Conservation (phyloP, 2,888 invertebrate species). For the Heliconius charithonia region DNA sequence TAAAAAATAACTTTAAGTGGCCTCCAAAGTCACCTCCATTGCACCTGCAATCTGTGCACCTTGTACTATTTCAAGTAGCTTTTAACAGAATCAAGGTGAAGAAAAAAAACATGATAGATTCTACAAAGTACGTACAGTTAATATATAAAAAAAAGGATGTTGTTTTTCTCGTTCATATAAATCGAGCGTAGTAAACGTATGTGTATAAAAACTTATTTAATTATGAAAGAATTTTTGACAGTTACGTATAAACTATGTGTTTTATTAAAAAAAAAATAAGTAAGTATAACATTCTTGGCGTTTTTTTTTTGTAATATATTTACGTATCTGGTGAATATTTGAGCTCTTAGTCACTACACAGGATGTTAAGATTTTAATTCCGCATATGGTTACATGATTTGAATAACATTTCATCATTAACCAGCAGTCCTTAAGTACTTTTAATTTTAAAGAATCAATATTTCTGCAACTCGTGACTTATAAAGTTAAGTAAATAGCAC, state of each 20-base stretch:
- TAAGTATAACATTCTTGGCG: not conserved
- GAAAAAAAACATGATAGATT: not conserved
- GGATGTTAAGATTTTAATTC: not conserved
- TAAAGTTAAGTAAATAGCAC: not conserved
- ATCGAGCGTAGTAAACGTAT: not conserved
- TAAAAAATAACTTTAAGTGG: slow-evolving; percentile 34
- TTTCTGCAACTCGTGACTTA: not conserved
- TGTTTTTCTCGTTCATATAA: slow-evolving; percentile 3
- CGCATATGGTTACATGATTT: slow-evolving; percentile 6
- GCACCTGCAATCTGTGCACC: slow-evolving; percentile 23
- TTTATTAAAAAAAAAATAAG: not conserved
- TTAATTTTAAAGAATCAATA: not conserved
- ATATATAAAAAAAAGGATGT: slow-evolving; percentile 8
- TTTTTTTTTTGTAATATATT: not conserved
- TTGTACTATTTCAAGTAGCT: slow-evolving; percentile 3
- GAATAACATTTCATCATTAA: not conserved
- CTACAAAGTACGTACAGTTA: slow-evolving; percentile 1
- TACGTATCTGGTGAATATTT: not conserved
- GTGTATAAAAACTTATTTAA: slow-evolving; percentile 7
- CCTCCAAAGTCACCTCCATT: slow-evolving; percentile 11
- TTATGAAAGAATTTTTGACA: slow-evolving; percentile 17
- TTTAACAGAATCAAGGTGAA: not conserved
- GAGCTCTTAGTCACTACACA: slow-evolving; percentile 4
- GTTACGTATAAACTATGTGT: not conserved
- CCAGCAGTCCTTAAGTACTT: not conserved